Conservation (phyloP, 2,113 vertebrate genomes). For the Cariama cristata region DNA sequence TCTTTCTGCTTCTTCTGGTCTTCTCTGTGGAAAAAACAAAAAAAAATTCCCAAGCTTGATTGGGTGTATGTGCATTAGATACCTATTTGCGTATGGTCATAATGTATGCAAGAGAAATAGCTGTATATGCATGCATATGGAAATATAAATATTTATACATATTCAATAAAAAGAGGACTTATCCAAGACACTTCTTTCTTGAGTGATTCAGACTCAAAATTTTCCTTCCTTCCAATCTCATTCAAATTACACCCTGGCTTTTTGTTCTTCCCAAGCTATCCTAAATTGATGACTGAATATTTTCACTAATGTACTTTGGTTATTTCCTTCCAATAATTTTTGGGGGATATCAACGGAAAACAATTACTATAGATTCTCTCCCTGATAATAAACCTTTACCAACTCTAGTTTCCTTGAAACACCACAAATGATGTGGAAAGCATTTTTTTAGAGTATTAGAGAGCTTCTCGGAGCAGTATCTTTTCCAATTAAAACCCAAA, state of each 20-base stretch:
- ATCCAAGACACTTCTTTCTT: neutral
- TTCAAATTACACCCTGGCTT: neutral
- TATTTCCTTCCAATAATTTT: neutral
- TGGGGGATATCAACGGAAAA: neutral
- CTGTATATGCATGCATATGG: conserved; percentile 31
- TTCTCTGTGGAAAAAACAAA: neutral
- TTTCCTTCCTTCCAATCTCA: neutral
- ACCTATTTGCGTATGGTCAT: neutral
- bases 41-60: neutral
- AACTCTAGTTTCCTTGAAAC: neutral
- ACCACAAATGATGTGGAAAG: neutral
- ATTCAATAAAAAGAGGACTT: conserved; percentile 24
- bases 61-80: conserved; percentile 10
- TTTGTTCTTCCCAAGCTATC: neutral
- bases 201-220: neutral
- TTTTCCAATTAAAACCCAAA: conserved; percentile 14
- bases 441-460: neutral
- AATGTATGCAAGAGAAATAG: conserved; percentile 30
- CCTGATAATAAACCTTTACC: neutral
- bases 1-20: neutral
- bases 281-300: neutral
- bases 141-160: conserved; percentile 58
- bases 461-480: neutral
- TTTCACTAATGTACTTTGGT: neutral
- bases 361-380: neutral